Conservation (phyloP, 1,140 invertebrate genomes). For the Lucilia sericata region DNA sequence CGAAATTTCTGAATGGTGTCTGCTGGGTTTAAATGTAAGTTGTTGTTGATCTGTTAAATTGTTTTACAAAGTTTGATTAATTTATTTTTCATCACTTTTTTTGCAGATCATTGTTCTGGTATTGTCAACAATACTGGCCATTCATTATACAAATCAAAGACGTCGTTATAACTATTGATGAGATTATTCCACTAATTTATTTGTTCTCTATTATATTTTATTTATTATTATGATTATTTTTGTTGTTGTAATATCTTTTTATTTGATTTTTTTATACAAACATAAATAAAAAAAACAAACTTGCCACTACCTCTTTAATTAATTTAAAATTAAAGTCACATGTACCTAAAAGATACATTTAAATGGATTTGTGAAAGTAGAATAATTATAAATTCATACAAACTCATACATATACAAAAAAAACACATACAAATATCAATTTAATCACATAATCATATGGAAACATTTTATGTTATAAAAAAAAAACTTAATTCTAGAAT, state of each 20-base stretch:
- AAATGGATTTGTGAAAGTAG: neutral
- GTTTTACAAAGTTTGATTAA: neutral
- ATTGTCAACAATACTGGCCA: slow-evolving; percentile 57
- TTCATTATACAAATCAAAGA: slow-evolving; percentile 60
- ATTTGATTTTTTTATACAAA: neutral
- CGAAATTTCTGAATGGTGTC: slow-evolving; percentile 56
- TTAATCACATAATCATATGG: too few species aligned
- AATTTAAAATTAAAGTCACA: slow-evolving; percentile 31
- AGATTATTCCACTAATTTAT: neutral
- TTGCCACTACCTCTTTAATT: slow-evolving; percentile 26
- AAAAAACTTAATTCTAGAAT: too few species aligned
- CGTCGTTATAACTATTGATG: slow-evolving; percentile 47
- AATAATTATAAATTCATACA: too few species aligned
- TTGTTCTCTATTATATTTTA: neutral
- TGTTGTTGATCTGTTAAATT: neutral
- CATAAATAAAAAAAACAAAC: slow-evolving; percentile 4
- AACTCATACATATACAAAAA: too few species aligned
- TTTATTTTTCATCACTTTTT: slow-evolving; percentile 26
- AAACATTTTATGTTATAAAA: too few species aligned
- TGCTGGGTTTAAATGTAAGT: slow-evolving; percentile 60
- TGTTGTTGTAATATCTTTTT: neutral
- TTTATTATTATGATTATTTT: neutral
- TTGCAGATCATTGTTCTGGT: slow-evolving; percentile 55
- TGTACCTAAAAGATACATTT: slow-evolving; percentile 44
- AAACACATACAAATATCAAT: too few species aligned